Evolutionary conservation across 2,113 vertebrate genomes (phyloP), one percentile per base, ranked within the genome.

Genomic region (Ophiodon elongatus): DNA sequence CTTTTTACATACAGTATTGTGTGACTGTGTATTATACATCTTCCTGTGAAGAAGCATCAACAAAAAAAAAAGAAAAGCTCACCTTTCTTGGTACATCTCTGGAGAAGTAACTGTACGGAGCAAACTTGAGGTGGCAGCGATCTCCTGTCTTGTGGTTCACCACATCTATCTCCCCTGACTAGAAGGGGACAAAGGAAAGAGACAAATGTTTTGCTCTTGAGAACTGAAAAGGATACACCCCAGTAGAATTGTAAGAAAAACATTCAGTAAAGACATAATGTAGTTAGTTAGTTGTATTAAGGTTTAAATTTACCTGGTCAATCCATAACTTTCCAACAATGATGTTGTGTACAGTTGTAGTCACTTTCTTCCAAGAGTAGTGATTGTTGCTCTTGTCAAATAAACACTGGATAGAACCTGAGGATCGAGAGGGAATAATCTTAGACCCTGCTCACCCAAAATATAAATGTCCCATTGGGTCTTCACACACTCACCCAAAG

Each of bases 241-340:
- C 27, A 35, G 6, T 2, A 41, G 4, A 66, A 41, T 4, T 0
- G 23, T 23, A 35, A 27, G 15, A 8, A 45, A 66, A 52, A 13
- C 0, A 0, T 14, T 35, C 10, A 31, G n/a, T 25, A 5, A 70
- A 60, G 3, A 65, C 52, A 27, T 3, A 31, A 6, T n/a, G 37
- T 21, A 19, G 31, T 68, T 25, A 33, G 43, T 2, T 4, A 21
- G 11, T 41, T 8, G 1, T 29, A 17, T 39, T 45, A 17, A 10
- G 11, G n/a, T 15, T 57, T 19, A 14, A 15, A 47, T 94, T 92
- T 86, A 98, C 98, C 97, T 99, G 98, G 89, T 99, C 98, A 73
- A 99, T 99, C 98, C 98, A 99, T 66, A 99, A 84, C 88, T 99
- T 99, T 75, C 98, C 98, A 86, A 99, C 98, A 0, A 99, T 99